A percentile compares a stretch with the other conserved stretches of the same genome.
phyloP scores from a whole-genome alignment of 2,797 vertebrate species.

The Aulostomus chinensis region DNA sequence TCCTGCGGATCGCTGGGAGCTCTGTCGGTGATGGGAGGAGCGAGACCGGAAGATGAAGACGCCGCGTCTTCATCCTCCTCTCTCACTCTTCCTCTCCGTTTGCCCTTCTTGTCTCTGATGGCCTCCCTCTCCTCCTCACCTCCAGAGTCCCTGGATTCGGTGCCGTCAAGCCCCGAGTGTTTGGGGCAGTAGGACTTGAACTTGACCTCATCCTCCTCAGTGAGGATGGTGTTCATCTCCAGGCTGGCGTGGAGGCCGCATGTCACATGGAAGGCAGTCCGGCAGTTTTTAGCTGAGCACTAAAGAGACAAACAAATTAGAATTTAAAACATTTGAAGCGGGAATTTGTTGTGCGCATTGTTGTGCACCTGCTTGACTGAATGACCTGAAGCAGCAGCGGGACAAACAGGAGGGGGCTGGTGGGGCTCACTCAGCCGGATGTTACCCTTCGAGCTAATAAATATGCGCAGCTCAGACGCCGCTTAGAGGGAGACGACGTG shows the following conservation, averaged over 20 bases:
- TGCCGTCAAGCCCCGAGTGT: constrained; percentile 83
- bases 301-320: constrained; percentile 38
- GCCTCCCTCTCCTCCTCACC: constrained; percentile 68
- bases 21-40: constrained; percentile 29
- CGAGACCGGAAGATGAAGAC: constrained; percentile 14
- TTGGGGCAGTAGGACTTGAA: constrained; percentile 97
- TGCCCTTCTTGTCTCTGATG: constrained; percentile 41
- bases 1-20: constrained; percentile 1
- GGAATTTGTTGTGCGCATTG: no score
- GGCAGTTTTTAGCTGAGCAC: constrained; percentile 98
- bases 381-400: no score
- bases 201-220: constrained; percentile 95
- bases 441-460: no score
- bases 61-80: constrained; percentile 43
- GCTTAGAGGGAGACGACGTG: no score
- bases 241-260: constrained; percentile 90
- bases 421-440: no score
- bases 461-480: no score
- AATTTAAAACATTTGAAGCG: no score
- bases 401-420: no score
- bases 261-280: constrained; percentile 95
- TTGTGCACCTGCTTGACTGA: no score
- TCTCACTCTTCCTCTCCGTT: constrained; percentile 63
- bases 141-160: constrained; percentile 52
- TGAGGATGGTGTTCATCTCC: constrained; percentile 96